Conservation (phyloP, 2,797 vertebrate species). For the Falco cherrug region DNA sequence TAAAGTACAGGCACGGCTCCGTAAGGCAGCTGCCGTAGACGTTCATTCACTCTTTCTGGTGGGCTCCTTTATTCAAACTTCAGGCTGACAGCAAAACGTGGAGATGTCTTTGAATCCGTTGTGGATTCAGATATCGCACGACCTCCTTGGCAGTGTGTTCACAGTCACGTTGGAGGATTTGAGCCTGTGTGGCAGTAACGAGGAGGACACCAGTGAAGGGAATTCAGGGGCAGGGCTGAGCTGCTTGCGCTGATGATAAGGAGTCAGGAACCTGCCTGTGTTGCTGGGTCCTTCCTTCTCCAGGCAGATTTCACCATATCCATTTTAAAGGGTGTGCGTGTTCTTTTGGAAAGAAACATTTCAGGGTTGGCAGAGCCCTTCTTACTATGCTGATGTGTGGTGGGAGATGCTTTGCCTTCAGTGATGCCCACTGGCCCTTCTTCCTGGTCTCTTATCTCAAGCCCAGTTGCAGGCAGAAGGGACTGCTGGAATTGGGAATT, state of each 20-base stretch:
- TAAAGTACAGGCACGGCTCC: constrained; percentile 5
- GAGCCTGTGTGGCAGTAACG: background rate
- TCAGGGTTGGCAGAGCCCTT: background rate
- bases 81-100: background rate
- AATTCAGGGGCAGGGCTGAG: background rate
- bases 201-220: background rate
- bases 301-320: background rate
- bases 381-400: background rate
- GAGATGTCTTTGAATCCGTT: background rate
- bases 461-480: background rate
- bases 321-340: background rate
- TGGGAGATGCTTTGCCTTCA: background rate
- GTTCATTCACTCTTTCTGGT: constrained; percentile 21
- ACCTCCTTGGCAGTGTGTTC: background rate
- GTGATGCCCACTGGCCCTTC: background rate
- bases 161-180: background rate
- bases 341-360: background rate
- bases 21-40: constrained; percentile 12
- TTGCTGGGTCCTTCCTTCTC: background rate
- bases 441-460: background rate
- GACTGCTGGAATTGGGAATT: background rate
- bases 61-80: constrained; percentile 51
- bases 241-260: background rate
- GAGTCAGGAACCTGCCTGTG: background rate
- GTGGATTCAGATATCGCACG: background rate